These are phyloP conservation scores for Atta texana DNA, from an alignment of 1,140 invertebrate genomes.

Conservation along the genomic window DNA sequence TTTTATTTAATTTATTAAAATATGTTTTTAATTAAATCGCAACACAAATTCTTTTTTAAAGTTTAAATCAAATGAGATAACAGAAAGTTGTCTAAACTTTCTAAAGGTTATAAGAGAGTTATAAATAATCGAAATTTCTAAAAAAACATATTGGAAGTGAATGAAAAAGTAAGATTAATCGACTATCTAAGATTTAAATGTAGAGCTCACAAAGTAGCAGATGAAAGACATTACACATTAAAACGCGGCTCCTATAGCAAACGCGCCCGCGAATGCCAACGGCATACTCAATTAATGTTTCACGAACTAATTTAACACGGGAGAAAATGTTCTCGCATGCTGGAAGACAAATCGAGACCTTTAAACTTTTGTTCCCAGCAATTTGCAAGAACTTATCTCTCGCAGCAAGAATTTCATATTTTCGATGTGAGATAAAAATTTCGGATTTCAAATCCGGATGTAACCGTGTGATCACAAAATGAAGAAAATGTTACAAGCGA, in stretches of 20 bases:
- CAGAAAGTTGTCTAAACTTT: neutral
- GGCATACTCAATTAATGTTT: slow-evolving; percentile 52
- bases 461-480: slow-evolving; percentile 9
- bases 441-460: neutral
- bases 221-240: slow-evolving; percentile 10
- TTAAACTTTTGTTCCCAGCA: slow-evolving; percentile 46
- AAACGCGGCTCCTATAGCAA: slow-evolving; percentile 7
- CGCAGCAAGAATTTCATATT: slow-evolving; percentile 50
- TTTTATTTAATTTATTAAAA: neutral
- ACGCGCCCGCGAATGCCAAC: slow-evolving; percentile 42
- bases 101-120: neutral
- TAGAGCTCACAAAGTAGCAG: slow-evolving; percentile 20
- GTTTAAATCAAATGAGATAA: neutral
- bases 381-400: slow-evolving; percentile 37
- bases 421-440: slow-evolving; percentile 47
- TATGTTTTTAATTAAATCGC: neutral
- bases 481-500: slow-evolving; percentile 33
- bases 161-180: slow-evolving; percentile 23
- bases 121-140: neutral
- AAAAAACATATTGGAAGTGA: neutral
- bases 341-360: slow-evolving; percentile 52
- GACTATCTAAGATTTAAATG: neutral
- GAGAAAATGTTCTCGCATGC: slow-evolving; percentile 38
- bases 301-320: slow-evolving; percentile 51
- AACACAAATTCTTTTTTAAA: neutral